These are phyloP conservation scores for Pachyrhynchus sulphureomaculatus DNA, from an alignment of 1,140 invertebrate species.

Conservation along the genomic window DNA sequence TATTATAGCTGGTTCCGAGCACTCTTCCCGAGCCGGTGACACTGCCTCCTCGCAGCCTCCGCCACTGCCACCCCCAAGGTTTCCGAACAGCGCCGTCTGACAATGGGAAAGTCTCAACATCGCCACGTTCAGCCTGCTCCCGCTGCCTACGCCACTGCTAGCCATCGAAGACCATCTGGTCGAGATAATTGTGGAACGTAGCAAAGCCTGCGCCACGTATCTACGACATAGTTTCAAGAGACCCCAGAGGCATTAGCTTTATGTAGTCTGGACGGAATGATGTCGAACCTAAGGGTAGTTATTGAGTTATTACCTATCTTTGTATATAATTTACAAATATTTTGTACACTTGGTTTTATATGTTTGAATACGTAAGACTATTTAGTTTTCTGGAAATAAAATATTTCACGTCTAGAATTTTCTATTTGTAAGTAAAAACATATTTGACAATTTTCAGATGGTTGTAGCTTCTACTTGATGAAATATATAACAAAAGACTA, in stretches of 20 bases:
- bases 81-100: slow-evolving; percentile 68
- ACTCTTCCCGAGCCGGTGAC: slow-evolving; percentile 44
- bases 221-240: slow-evolving; percentile 53
- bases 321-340: too few species aligned
- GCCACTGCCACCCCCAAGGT: slow-evolving; percentile 65
- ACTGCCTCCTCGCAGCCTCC: slow-evolving; percentile 56
- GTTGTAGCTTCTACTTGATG: too few species aligned
- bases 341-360: too few species aligned
- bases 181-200: slow-evolving; percentile 55
- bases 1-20: slow-evolving; percentile 49
- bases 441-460: too few species aligned
- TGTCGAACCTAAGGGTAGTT: not conserved
- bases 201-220: slow-evolving; percentile 56
- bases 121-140: slow-evolving; percentile 50
- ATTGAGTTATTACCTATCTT: too few species aligned
- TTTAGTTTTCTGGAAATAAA: too few species aligned
- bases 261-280: not conserved
- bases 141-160: slow-evolving; percentile 52
- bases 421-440: too few species aligned
- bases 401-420: too few species aligned
- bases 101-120: slow-evolving; percentile 64
- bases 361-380: too few species aligned
- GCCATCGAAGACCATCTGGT: slow-evolving; percentile 56
- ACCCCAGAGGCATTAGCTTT: slow-evolving; percentile 38
- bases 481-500: too few species aligned